phyloP scores from a whole-genome alignment of 2,113 vertebrate genomes.

The Labrus mixtus region DNA sequence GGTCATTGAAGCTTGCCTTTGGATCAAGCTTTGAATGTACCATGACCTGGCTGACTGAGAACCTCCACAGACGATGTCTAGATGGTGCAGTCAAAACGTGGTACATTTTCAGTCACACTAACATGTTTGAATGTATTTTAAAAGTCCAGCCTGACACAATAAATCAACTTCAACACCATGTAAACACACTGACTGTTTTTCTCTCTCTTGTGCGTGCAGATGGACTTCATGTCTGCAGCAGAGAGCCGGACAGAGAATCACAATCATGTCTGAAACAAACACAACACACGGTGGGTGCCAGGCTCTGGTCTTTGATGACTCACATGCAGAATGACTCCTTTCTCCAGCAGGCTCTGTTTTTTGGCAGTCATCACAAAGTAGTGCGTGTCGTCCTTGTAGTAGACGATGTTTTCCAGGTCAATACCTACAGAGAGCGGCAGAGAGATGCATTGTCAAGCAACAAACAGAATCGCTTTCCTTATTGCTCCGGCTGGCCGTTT shows the following conservation, averaged over 20 bases:
- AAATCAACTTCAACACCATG: no score
- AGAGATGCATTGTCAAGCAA: conserved; percentile 40
- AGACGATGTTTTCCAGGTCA: conserved; percentile 99
- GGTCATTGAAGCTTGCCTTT: no score
- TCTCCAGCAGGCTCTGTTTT: conserved; percentile 97
- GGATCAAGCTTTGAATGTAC: no score
- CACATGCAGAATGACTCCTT: conserved; percentile 97
- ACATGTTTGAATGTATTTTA: no score
- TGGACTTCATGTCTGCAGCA: conserved; percentile 15
- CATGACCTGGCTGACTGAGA: no score
- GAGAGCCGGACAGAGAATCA: conserved; percentile 4
- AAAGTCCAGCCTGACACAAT: no score
- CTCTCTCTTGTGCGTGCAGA: background rate
- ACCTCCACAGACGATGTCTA: no score
- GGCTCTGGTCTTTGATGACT: conserved; percentile 76
- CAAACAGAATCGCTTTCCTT: conserved; percentile 30
- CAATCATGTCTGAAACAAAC: conserved; percentile 8
- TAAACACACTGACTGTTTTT: background rate
- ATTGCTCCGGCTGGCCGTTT: conserved; percentile 6
- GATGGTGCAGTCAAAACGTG: no score
- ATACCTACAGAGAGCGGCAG: conserved; percentile 84
- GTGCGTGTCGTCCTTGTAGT: conserved; percentile 99
- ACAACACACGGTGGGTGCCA: background rate
- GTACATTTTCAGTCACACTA: no score
- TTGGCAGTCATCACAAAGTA: conserved; percentile 99